Percentiles rank a stretch among this genome's conserved stretches.
Conservation (phyloP, 2,888 invertebrate genomes). For the Pegoplata infirma region DNA sequence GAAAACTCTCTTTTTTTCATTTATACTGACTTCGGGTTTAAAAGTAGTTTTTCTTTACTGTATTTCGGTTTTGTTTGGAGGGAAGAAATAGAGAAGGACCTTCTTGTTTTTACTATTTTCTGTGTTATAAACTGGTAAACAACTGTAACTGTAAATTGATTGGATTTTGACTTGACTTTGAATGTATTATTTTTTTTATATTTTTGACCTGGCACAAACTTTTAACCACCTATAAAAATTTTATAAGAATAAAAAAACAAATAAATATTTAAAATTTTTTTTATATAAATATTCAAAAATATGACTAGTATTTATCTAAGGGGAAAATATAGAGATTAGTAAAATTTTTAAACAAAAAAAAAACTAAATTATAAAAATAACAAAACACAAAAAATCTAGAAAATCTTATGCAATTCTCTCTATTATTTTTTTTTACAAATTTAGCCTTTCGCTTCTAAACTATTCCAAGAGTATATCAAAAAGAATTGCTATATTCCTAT, state of each 20-base stretch:
- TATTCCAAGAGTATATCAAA: too few relatives aligned
- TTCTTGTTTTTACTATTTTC: slow-evolving; percentile 50
- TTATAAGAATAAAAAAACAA: slow-evolving; percentile 74
- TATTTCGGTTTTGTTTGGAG: slow-evolving; percentile 40
- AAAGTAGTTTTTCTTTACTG: not conserved
- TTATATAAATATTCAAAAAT: slow-evolving; percentile 44
- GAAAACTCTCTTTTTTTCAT: slow-evolving; percentile 40
- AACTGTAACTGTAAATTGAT: slow-evolving; percentile 55
- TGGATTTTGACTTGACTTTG: slow-evolving; percentile 62
- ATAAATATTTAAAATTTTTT: slow-evolving; percentile 65
- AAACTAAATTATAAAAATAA: slow-evolving; percentile 11
- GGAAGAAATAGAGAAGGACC: slow-evolving; percentile 39
- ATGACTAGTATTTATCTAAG: not conserved
- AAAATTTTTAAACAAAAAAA: not conserved
- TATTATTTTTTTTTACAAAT: too few relatives aligned
- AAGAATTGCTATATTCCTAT: not conserved
- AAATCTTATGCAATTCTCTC: not conserved
- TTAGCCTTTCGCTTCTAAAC: slow-evolving; percentile 1
- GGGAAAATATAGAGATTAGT: not conserved
- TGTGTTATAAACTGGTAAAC: slow-evolving; percentile 50
- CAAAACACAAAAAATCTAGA: slow-evolving; percentile 19
- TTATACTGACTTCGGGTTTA: slow-evolving; percentile 32
- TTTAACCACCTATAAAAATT: slow-evolving; percentile 75
- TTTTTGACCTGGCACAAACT: slow-evolving; percentile 72
- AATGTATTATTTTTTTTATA: slow-evolving; percentile 68